Evolutionary conservation across 2,797 vertebrate species (phyloP), one percentile per base, ranked within the genome.

Genomic region (Intellagama lesueurii): DNA sequence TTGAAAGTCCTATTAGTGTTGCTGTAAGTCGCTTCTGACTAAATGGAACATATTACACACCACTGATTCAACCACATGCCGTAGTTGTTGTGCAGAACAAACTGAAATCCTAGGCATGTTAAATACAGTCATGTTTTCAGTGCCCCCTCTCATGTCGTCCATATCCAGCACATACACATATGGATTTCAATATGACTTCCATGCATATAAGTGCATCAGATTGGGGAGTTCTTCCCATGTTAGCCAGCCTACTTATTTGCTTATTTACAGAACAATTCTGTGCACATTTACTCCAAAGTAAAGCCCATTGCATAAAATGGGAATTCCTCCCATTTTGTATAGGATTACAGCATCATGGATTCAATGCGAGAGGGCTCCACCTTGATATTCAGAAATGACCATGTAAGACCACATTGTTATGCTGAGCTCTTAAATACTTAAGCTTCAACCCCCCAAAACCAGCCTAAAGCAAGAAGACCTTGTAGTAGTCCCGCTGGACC

Each of bases 221-320:
- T 17, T 52, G 35, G 82, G 28, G 2, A 17, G 22, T 79, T 70
- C 28, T 72, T 78, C 75, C 30, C 28, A 49, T 70, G n/a, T 49
- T 47, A 79, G 66, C 35, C 32, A 22, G 19, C 70, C 26, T 75
- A 19, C 9, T 32, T 9, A 49, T 77, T 22, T 83, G 30, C 30
- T 79, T 87, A 26, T 80, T 70, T 56, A 56, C 40, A 69, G 1
- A 69, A 4, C 28, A 83, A 17, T 80, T 47, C 7, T 30, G 26
- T 30, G n/a, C 8, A 60, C 28, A 16, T 80, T 87, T 70, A 72
- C 26, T 87, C 80, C 77, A 68, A 56, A 87, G n/a, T 70, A 79
- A 69, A 30, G 66, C 30, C 76, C 64, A 32, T 47, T 69, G 28
- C 14, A 78, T 87, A 76, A 24, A 69, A 35, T 35, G 47, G 22